Evolutionary conservation across 1,140 invertebrate genomes (phyloP).

Genomic region (Penaeus indicus): DNA sequence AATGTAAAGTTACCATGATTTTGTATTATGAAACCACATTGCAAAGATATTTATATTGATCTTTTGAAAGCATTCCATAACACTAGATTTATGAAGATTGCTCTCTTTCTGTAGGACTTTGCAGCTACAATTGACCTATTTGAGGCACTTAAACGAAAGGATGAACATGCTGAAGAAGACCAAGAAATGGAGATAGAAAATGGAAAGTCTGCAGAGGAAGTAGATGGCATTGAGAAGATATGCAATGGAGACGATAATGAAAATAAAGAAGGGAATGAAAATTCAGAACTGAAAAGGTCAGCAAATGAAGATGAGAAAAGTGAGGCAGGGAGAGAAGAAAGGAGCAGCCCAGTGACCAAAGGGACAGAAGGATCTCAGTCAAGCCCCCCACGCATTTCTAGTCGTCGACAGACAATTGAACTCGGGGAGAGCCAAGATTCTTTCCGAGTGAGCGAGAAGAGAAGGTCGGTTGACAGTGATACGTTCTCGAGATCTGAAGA

Average conservation of each 20-base stretch:
- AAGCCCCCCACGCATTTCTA: constrained; percentile 23
- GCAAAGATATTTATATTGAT: not conserved
- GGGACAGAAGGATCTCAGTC: not conserved
- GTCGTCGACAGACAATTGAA: constrained; percentile 58
- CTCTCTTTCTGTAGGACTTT: constrained; percentile 45
- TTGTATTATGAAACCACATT: not conserved
- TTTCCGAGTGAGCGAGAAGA: constrained; percentile 53
- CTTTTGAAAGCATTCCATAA: not conserved
- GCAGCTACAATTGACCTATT: constrained; percentile 47
- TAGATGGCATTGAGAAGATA: too few species aligned
- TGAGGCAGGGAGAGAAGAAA: not conserved
- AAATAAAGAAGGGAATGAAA: not conserved
- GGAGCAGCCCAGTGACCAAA: too few species aligned
- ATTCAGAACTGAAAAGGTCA: not conserved
- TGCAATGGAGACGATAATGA: not conserved
- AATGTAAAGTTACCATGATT: not conserved
- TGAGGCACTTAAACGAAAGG: constrained; percentile 40
- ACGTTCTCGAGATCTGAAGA: constrained; percentile 28
- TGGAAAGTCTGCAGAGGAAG: too few species aligned
- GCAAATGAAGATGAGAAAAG: constrained; percentile 11
- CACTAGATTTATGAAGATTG: not conserved
- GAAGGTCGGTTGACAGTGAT: constrained; percentile 51
- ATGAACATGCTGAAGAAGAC: not conserved
- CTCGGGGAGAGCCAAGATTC: constrained; percentile 62
- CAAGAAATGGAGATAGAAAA: not conserved